Conservation (phyloP, 2,888 invertebrate genomes). For the Eucera pruinosa region DNA sequence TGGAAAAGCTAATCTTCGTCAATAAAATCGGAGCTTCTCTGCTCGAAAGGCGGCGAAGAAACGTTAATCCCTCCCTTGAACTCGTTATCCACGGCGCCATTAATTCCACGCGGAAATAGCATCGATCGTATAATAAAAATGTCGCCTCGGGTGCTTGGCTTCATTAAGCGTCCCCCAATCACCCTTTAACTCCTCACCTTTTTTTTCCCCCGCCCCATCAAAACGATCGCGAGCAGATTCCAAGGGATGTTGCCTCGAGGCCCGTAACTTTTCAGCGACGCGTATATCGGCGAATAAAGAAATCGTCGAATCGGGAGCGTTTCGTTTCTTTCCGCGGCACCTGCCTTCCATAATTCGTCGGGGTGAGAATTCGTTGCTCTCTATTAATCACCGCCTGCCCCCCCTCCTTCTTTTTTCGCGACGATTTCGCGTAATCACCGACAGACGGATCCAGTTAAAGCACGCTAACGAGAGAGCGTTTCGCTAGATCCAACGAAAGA, state of each 20-base stretch:
- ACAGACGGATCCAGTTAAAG: constrained; percentile 47
- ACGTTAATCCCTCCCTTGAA: constrained; percentile 34
- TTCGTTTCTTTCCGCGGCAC: constrained; percentile 68
- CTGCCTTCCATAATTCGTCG: constrained; percentile 64
- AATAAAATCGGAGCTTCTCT: neutral
- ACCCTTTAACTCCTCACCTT: neutral
- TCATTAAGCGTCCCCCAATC: constrained; percentile 35
- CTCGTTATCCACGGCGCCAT: constrained; percentile 42
- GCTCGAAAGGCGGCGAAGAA: constrained; percentile 4
- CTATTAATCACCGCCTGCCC: constrained; percentile 39
- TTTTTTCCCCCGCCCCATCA: neutral
- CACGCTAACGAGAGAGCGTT: constrained; percentile 42
- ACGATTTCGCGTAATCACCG: constrained; percentile 55
- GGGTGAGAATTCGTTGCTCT: constrained; percentile 5
- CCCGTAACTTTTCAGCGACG: constrained; percentile 20
- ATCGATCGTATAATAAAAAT: constrained; percentile 52
- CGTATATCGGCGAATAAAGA: constrained; percentile 67
- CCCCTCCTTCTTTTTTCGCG: constrained; percentile 21
- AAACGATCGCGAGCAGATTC: constrained; percentile 1
- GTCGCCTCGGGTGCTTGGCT: constrained; percentile 29
- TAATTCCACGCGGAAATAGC: constrained; percentile 25
- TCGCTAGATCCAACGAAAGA: constrained; percentile 23
- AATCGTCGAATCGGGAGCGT: constrained; percentile 66
- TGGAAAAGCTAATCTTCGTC: too few species aligned
- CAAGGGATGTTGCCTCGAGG: constrained; percentile 3